phyloP scores from a whole-genome alignment of 2,797 vertebrate genomes.

The Sebastes oblongus region DNA sequence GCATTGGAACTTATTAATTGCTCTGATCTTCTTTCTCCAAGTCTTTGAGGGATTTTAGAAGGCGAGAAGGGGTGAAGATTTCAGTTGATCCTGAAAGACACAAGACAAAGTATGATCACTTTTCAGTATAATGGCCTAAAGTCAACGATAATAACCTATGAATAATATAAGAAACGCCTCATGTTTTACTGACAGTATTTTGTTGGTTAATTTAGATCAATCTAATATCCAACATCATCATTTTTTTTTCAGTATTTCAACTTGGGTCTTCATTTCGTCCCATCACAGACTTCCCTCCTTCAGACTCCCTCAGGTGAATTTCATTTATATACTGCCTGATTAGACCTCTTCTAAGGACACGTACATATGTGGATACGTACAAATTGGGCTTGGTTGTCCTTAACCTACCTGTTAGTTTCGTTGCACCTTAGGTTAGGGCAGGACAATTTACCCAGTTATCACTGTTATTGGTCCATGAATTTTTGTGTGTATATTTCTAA shows the following conservation, averaged over 20 bases:
- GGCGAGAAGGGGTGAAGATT: constrained; percentile 50
- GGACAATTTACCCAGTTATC: neutral
- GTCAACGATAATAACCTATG: neutral
- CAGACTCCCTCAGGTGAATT: too few relatives aligned
- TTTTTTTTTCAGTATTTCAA: neutral
- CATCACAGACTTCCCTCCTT: neutral
- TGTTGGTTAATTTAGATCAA: neutral
- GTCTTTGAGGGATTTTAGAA: constrained; percentile 62
- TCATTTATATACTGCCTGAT: neutral
- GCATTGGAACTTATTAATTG: constrained; percentile 8
- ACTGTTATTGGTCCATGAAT: neutral
- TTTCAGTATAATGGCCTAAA: neutral
- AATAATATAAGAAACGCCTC: neutral
- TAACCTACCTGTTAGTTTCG: neutral
- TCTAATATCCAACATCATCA: neutral
- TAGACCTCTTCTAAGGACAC: neutral
- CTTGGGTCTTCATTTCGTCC: neutral
- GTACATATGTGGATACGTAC: neutral
- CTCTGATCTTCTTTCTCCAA: constrained; percentile 47
- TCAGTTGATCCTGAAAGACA: constrained; percentile 65
- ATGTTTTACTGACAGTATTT: neutral
- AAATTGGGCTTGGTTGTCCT: neutral
- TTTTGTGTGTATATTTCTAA: too few relatives aligned
- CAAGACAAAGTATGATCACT: neutral
- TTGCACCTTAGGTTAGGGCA: neutral